phyloP scores from a whole-genome alignment of 1,140 invertebrate species.

The Schlechtendalia chinensis region DNA sequence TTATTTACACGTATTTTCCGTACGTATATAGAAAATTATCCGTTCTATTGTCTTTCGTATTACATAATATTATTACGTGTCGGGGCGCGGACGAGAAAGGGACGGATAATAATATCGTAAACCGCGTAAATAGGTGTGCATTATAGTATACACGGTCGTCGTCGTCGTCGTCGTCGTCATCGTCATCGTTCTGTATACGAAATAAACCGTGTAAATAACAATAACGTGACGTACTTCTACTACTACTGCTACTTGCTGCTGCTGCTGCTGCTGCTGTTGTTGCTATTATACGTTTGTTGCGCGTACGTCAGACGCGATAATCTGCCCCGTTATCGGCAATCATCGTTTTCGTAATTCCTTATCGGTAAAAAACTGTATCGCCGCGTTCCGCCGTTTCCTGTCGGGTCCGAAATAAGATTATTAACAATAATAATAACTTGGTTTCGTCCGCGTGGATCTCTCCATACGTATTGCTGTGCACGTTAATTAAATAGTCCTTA shows the following conservation, averaged over 20 bases:
- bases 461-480: too few species aligned
- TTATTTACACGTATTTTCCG: neutral
- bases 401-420: neutral
- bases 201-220: neutral
- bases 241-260: too few species aligned
- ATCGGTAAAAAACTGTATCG: neutral
- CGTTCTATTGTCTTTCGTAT: neutral
- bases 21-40: constrained; percentile 22
- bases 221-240: neutral
- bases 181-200: too few species aligned
- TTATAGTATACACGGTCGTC: neutral
- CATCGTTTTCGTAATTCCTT: neutral
- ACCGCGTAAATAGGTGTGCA: neutral
- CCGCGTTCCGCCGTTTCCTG: neutral
- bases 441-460: too few species aligned
- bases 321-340: neutral
- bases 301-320: constrained; percentile 4
- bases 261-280: too few species aligned
- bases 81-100: neutral
- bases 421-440: too few species aligned
- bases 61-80: neutral
- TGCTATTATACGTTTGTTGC: neutral
- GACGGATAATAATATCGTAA: neutral
- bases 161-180: neutral
- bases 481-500: too few species aligned